A percentile compares a stretch with the other conserved stretches of the same genome.
Conservation (phyloP, 1,140 invertebrate genomes). For the Ips nitidus region DNA sequence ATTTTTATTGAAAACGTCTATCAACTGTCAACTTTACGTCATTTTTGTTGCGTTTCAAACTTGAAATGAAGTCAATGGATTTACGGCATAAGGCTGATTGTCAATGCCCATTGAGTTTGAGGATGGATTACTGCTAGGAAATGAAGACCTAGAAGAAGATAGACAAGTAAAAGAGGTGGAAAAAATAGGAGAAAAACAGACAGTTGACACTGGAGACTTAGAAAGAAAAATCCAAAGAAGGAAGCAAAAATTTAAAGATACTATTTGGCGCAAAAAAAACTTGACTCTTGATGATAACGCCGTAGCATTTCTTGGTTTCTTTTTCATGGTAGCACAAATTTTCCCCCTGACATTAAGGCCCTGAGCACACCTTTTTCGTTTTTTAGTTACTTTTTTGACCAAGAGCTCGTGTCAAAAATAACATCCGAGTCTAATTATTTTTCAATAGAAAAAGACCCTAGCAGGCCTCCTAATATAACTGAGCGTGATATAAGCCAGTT, state of each 20-base stretch:
- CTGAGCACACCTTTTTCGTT: background rate
- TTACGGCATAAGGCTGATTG: background rate
- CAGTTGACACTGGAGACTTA: background rate
- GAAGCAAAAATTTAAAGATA: background rate
- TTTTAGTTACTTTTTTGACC: conserved; percentile 6
- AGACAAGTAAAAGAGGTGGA: background rate
- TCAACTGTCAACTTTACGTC: too few relatives aligned
- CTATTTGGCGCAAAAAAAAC: conserved; percentile 1
- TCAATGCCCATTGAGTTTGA: background rate
- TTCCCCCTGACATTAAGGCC: background rate
- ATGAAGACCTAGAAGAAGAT: background rate
- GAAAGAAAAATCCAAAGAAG: conserved; percentile 3
- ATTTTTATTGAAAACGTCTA: too few relatives aligned
- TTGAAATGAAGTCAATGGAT: too few relatives aligned
- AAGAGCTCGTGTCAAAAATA: background rate
- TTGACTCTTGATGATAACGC: conserved; percentile 1
- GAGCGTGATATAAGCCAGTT: background rate
- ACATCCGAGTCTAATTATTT: conserved; percentile 1
- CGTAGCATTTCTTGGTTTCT: background rate
- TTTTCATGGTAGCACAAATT: conserved; percentile 1
- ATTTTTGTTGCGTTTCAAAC: too few relatives aligned
- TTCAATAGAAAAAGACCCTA: background rate
- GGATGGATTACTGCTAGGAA: background rate
- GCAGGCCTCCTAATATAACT: background rate
- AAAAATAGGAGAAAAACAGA: background rate